Percentiles rank a stretch among this genome's conserved stretches.
phyloP scores from a whole-genome alignment of 2,113 vertebrate species.

The Scalopus aquaticus region DNA sequence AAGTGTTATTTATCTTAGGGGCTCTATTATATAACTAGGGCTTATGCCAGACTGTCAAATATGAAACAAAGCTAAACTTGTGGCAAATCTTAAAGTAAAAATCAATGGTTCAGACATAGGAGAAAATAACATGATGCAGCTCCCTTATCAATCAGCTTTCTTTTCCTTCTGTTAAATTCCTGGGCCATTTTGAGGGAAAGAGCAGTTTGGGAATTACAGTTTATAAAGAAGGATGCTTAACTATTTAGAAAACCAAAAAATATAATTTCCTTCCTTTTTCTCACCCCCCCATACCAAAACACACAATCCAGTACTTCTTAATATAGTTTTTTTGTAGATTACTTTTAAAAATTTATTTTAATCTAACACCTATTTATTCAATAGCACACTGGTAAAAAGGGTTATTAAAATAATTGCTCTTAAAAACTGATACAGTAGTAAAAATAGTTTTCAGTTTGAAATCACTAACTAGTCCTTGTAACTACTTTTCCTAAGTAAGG shows the following conservation, averaged over 20 bases:
- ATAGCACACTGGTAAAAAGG: background rate
- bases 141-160: constrained; percentile 23
- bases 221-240: constrained; percentile 34
- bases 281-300: background rate
- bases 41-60: background rate
- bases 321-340: background rate
- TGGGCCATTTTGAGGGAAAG: background rate
- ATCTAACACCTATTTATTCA: constrained; percentile 17
- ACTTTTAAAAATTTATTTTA: constrained; percentile 33
- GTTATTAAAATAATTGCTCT: constrained; percentile 13
- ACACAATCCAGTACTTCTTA: background rate
- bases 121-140: background rate
- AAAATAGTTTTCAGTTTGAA: background rate
- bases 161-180: constrained; percentile 39
- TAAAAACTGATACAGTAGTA: background rate
- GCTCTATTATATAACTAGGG: background rate
- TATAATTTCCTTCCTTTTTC: background rate
- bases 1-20: background rate
- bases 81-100: constrained; percentile 30
- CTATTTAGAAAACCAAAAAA: background rate
- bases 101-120: background rate
- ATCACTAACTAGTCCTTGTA: background rate
- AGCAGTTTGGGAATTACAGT: background rate
- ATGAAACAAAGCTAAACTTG: constrained; percentile 13
- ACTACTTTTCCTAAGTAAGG: background rate